Conservation (phyloP, 1,140 invertebrate species). For the Leptopilina boulardi region DNA sequence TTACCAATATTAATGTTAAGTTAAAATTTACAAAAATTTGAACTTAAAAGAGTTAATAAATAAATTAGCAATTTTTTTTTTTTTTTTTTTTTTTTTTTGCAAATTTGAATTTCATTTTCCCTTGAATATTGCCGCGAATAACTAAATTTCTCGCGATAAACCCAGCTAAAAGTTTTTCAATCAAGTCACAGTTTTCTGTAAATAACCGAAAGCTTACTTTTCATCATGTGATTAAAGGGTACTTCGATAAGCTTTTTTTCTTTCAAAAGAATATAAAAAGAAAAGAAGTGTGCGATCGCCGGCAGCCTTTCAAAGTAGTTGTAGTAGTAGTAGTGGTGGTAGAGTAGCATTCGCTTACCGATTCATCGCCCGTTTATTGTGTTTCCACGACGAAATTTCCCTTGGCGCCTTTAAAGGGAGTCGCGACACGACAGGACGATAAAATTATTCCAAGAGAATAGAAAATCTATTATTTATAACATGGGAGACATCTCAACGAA, state of each 20-base stretch:
- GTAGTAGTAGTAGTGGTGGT: too few relatives aligned
- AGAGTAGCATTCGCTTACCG: slow-evolving; percentile 5
- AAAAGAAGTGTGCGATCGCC: slow-evolving; percentile 11
- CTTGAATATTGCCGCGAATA: background rate
- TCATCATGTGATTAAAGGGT: background rate
- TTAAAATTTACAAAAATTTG: too few relatives aligned
- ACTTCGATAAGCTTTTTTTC: slow-evolving; percentile 18
- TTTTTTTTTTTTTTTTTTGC: too few relatives aligned
- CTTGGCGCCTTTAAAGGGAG: slow-evolving; percentile 28
- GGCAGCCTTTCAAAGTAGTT: slow-evolving; percentile 4
- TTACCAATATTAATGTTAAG: too few relatives aligned
- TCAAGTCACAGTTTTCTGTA: background rate
- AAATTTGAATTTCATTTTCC: background rate
- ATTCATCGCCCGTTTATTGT: slow-evolving; percentile 31
- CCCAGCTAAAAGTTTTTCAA: slow-evolving; percentile 5
- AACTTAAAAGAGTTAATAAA: background rate
- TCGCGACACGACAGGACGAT: slow-evolving; percentile 20
- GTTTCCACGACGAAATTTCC: slow-evolving; percentile 19
- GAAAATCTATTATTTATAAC: slow-evolving; percentile 29
- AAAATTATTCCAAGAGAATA: slow-evolving; percentile 34
- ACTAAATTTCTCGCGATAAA: background rate
- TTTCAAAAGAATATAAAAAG: background rate
- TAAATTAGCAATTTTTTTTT: background rate
- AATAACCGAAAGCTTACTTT: slow-evolving; percentile 14
- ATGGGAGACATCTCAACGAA: background rate